phyloP scores from a whole-genome alignment of 2,113 vertebrate genomes.

The Grallaria varia region DNA sequence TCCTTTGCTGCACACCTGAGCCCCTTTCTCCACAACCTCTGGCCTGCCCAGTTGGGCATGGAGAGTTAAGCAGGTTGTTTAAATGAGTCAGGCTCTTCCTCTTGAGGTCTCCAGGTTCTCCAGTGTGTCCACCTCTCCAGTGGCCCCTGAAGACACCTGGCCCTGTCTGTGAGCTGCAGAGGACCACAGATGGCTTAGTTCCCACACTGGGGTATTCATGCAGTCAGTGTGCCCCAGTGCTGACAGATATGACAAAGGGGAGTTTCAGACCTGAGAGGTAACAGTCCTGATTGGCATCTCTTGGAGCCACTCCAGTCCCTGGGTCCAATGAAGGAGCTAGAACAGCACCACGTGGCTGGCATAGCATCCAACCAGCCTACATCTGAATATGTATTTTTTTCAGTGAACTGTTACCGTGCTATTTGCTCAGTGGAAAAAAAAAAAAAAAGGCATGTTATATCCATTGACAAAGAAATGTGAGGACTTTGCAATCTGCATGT shows the following conservation, averaged over 20 bases:
- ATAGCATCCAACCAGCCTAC: background rate
- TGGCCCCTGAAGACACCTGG: background rate
- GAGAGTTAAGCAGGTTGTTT: background rate
- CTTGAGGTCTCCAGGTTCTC: background rate
- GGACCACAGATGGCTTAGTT: background rate
- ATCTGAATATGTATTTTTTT: background rate
- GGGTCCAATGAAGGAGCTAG: background rate
- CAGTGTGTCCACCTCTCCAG: background rate
- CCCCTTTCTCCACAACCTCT: background rate
- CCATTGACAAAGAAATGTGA: background rate
- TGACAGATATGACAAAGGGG: background rate
- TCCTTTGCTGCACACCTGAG: background rate
- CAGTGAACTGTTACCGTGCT: background rate
- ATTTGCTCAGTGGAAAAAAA: background rate
- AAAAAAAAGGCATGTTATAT: background rate
- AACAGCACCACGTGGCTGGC: background rate
- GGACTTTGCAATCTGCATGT: background rate
- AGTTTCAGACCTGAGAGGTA: background rate
- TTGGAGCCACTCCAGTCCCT: rapidly evolving
- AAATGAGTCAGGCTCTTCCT: background rate
- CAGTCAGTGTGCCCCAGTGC: rapidly evolving
- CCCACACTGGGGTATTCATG: too few relatives aligned
- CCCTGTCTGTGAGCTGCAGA: background rate
- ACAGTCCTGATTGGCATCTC: background rate
- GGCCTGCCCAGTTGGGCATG: background rate